Evolutionary conservation across 2,113 vertebrate genomes (phyloP), one percentile per base, ranked within the genome.

Genomic region (Gavialis gangeticus): DNA sequence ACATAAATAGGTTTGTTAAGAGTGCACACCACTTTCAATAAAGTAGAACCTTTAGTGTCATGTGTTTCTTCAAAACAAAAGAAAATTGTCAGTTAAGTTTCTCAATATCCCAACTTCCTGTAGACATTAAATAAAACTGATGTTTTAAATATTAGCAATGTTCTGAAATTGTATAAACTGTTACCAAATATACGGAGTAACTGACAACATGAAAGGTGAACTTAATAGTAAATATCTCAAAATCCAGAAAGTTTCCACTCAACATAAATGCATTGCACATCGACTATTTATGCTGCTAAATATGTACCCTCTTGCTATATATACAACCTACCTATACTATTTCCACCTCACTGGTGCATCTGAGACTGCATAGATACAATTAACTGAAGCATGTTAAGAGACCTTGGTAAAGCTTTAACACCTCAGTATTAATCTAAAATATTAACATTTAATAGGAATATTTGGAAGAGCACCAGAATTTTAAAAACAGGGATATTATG

Each of bases 1-100:
- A 1, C 0, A 80, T 27, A 59, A 84, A 75, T 0, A 15, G 3
- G 18, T 66, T 24, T 71, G 3, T 46, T 76, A 55, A n/a, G 91
- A 79, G 27, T 8, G 2, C 1, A 0, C 30, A 86, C 57, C 17
- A 85, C 2, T 18, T 77, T 24, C 2, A 59, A 67, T 4, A 1
- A 30, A 16, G 58, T n/a, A n/a, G 89, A 83, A 30, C 27, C 79
- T 28, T 8, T 6, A 4, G 7, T 9, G 82, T 30, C 62, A 24
- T 56, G 73, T 46, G 16, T n/a, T 30, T 79, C 67, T 71, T 37
- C 60, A 76, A 46, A 88, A 56, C 0, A 91, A 13, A 37, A 46
- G 46, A 46, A 46, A 73, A 85, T 37, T 3, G 57, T 24, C 27
- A 58, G 27, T 2, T 12, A 83, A 28, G 27, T 34, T 93, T 73